A percentile compares a stretch with the other conserved stretches of the same genome.
Conservation (phyloP, 2,888 invertebrate species). For the Sesia apiformis region DNA sequence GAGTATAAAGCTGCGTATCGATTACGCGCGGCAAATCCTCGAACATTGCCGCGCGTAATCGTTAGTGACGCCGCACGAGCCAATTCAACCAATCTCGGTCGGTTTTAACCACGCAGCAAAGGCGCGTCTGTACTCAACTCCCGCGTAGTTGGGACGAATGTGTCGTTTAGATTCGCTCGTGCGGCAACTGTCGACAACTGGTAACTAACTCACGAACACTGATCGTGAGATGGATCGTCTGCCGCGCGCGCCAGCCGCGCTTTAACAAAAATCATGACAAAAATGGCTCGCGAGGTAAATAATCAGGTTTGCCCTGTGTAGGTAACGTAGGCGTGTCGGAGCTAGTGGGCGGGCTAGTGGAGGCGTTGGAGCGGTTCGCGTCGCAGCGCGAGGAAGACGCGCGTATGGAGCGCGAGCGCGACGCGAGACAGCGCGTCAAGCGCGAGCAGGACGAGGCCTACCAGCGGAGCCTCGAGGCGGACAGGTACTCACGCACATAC, state of each 20-base stretch:
- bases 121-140: no score
- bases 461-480: conserved; percentile 89
- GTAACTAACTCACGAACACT: neutral
- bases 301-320: conserved; percentile 20
- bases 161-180: no score
- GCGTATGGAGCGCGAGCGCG: conserved; percentile 89
- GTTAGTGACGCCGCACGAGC: no score
- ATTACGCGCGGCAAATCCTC: no score
- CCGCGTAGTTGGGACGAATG: no score
- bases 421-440: conserved; percentile 91
- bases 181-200: neutral
- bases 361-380: conserved; percentile 90
- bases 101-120: no score
- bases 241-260: no score
- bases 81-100: no score
- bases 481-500: conserved; percentile 67
- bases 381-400: conserved; percentile 85
- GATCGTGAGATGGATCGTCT: neutral
- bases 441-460: conserved; percentile 96
- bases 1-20: no score
- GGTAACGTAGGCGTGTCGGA: conserved; percentile 93
- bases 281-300: no score
- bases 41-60: no score
- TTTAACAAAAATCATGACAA: no score
- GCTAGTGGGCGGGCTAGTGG: conserved; percentile 88